These are phyloP conservation scores for Melanotaenia trifasciata DNA, from an alignment of 2,797 vertebrate genomes.

Conservation along the genomic window DNA sequence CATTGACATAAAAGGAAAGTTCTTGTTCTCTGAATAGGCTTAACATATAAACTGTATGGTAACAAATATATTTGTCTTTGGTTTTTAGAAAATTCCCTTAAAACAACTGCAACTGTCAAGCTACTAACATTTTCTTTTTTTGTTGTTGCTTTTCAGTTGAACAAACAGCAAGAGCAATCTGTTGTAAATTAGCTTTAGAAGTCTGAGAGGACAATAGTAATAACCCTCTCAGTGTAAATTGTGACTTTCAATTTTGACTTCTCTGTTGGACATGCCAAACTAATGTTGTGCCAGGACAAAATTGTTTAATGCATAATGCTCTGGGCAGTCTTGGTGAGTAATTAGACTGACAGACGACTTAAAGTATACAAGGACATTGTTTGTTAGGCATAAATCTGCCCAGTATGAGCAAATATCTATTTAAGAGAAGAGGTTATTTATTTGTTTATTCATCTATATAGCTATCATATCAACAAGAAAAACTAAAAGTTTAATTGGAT, in stretches of 20 bases:
- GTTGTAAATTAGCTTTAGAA: slow-evolving; percentile 61
- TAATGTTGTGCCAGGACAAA: slow-evolving; percentile 61
- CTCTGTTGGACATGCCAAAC: slow-evolving; percentile 67
- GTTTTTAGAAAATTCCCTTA: slow-evolving; percentile 30
- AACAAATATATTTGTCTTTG: slow-evolving; percentile 36
- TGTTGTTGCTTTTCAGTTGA: slow-evolving; percentile 25
- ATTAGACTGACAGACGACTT: slow-evolving; percentile 78
- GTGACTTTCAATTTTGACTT: slow-evolving; percentile 59
- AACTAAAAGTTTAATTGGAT: slow-evolving; percentile 70
- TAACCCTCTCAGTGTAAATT: slow-evolving; percentile 61
- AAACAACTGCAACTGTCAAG: slow-evolving; percentile 42
- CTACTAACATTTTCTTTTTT: slow-evolving; percentile 18
- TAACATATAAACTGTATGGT: slow-evolving; percentile 21
- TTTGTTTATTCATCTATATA: too few relatives aligned
- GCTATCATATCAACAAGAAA: slow-evolving; percentile 59
- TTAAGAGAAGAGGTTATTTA: slow-evolving; percentile 55
- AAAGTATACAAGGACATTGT: slow-evolving; percentile 76
- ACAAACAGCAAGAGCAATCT: slow-evolving; percentile 50
- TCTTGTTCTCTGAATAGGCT: slow-evolving; percentile 25
- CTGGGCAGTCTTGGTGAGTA: slow-evolving; percentile 69
- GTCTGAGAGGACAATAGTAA: slow-evolving; percentile 58
- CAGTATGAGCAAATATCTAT: slow-evolving; percentile 64
- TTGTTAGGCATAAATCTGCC: slow-evolving; percentile 68
- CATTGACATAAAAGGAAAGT: slow-evolving; percentile 48
- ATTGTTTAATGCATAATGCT: slow-evolving; percentile 70